Percentiles rank a stretch among this genome's conserved stretches.
phyloP scores from a whole-genome alignment of 2,888 invertebrate species.

The Sarcophaga carnaria region DNA sequence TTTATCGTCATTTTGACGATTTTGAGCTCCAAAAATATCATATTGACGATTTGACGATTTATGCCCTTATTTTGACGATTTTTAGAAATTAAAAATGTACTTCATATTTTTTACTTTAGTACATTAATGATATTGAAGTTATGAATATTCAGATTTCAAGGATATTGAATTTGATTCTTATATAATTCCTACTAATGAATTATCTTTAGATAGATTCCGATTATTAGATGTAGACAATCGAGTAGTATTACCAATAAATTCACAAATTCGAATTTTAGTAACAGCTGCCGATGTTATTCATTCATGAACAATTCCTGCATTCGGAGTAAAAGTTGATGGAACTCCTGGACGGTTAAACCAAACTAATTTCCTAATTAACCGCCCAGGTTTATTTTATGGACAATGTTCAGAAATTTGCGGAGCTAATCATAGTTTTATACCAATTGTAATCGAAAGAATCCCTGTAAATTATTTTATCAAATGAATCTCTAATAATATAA shows the following conservation, averaged over 20 bases:
- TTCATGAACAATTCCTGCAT: constrained; percentile 85
- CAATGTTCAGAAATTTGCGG: constrained; percentile 93
- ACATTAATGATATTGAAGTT: constrained; percentile 87
- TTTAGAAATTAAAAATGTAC: too few species aligned
- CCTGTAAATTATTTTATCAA: constrained; percentile 84
- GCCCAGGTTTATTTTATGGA: constrained; percentile 86
- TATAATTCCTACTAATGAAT: constrained; percentile 83
- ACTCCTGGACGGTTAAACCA: constrained; percentile 86
- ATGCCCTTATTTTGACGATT: too few species aligned
- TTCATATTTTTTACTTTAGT: too few species aligned
- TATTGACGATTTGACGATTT: too few species aligned
- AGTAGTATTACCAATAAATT: constrained; percentile 84
- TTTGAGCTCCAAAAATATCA: too few species aligned
- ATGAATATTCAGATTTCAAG: constrained; percentile 86
- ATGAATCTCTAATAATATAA: constrained; percentile 83
- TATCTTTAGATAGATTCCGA: constrained; percentile 82
- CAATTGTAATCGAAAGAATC: constrained; percentile 86
- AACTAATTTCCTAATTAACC: constrained; percentile 85
- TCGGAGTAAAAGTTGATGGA: constrained; percentile 86
- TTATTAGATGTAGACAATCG: constrained; percentile 86
- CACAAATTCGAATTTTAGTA: constrained; percentile 85
- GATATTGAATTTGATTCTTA: constrained; percentile 85
- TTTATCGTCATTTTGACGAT: too few species aligned
- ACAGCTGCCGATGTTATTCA: constrained; percentile 86
- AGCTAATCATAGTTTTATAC: constrained; percentile 91